Percentiles rank a stretch among this genome's conserved stretches.
phyloP scores from a whole-genome alignment of 2,888 invertebrate genomes.

The Chrysina gloriosa region DNA sequence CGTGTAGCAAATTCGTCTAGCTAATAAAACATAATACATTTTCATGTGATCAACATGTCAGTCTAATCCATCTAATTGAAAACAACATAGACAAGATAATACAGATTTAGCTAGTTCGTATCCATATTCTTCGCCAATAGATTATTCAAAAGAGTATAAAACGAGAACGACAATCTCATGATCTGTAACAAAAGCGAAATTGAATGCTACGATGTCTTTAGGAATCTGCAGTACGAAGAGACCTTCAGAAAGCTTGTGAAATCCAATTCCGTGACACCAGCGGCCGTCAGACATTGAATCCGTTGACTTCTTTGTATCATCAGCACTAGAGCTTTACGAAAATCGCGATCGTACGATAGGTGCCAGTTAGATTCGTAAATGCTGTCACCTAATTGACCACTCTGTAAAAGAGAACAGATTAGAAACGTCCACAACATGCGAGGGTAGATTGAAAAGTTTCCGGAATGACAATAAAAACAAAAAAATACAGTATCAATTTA shows the following conservation, averaged over 20 bases:
- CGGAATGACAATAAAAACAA: too few species aligned
- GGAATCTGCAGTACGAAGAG: not conserved
- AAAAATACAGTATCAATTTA: too few species aligned
- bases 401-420: slow-evolving; percentile 43
- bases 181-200: slow-evolving; percentile 42
- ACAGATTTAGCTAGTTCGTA: not conserved
- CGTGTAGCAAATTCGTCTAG: too few species aligned
- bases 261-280: slow-evolving; percentile 46
- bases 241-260: slow-evolving; percentile 47
- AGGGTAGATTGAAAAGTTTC: too few species aligned
- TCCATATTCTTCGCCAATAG: slow-evolving; percentile 17
- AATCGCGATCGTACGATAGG: slow-evolving; percentile 30
- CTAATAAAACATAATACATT: too few species aligned
- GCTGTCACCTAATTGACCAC: slow-evolving; percentile 37
- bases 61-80: too few species aligned
- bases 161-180: slow-evolving; percentile 48
- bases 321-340: slow-evolving; percentile 43
- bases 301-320: slow-evolving; percentile 44
- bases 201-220: not conserved
- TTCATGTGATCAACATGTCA: too few species aligned
- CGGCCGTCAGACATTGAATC: slow-evolving; percentile 44
- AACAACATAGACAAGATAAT: too few species aligned
- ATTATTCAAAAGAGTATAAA: slow-evolving; percentile 46
- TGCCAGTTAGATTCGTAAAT: slow-evolving; percentile 45
- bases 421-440: not conserved